Conservation (phyloP, 2,888 invertebrate genomes). For the Xanthia togata region DNA sequence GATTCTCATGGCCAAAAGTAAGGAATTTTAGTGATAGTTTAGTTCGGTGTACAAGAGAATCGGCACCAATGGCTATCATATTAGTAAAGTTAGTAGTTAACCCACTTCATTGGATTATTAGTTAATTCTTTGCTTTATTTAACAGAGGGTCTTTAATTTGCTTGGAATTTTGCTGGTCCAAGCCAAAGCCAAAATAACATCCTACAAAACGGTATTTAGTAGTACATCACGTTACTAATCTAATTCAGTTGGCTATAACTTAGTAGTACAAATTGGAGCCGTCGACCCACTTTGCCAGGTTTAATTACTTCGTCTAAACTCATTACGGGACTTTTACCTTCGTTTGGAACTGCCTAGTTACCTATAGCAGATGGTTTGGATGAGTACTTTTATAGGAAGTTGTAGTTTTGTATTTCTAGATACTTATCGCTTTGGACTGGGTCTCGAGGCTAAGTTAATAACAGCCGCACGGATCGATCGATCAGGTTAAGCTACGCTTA, state of each 20-base stretch:
- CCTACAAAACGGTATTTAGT: conserved; percentile 17
- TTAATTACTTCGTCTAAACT: conserved; percentile 77
- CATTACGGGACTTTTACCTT: conserved; percentile 68
- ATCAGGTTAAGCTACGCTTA: no score
- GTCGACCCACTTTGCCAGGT: conserved; percentile 71
- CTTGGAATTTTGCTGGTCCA: not conserved
- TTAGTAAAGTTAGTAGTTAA: no score
- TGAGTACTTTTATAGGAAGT: conserved; percentile 20
- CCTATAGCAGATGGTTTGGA: conserved; percentile 10
- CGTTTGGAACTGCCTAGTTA: conserved; percentile 29
- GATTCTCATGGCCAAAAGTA: no score
- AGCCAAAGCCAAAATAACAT: not conserved
- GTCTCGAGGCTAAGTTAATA: no score
- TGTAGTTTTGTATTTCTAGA: not conserved
- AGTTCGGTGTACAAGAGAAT: no score
- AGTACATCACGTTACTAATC: conserved; percentile 59
- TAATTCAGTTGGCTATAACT: conserved; percentile 68
- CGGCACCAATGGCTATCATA: not conserved
- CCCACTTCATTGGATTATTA: not conserved
- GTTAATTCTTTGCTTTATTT: not conserved
- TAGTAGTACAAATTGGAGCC: conserved; percentile 73
- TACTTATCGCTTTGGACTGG: no score
- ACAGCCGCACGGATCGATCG: no score
- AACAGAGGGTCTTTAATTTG: not conserved
- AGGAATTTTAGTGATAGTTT: no score